Evolutionary conservation across 2,888 invertebrate genomes (phyloP), one percentile per base, ranked within the genome.

Genomic region (Theodoxus fluviatilis): DNA sequence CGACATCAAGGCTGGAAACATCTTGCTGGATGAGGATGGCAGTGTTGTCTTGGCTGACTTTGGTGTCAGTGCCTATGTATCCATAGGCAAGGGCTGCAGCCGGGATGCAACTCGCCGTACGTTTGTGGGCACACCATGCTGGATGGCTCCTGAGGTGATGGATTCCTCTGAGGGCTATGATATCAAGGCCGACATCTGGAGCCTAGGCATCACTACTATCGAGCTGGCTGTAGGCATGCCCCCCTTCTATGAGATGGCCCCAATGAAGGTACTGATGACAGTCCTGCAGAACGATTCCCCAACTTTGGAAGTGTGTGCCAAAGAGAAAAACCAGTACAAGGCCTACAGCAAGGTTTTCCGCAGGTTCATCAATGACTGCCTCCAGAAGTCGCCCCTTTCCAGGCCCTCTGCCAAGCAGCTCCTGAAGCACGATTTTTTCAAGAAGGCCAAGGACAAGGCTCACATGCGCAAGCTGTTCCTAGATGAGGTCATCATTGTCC

Each of bases 121-220:
- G 0, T 98, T 98, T 88, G 98, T 99, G 1, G 99, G 99, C 15
- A 98, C 98, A 0, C 98, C 98, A 0, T 98, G 98, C 85, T 99
- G 98, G 98, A 98, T 98, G 98, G 98, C 98, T 1, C 98, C 98
- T 0, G 98, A 99, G 90, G 98, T 99, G 76, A 98, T 98, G 98
- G 87, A 87, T 15, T 3, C 1, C 2, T 12, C 6, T 43, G 18
- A 31, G n/a, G 98, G 98, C 1, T 99, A 98, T 85, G 98, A 98
- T 88, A 98, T 96, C 88, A 98, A 98, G 89, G 98, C 98, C 2
- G 94, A 94, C 83, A 94, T 94, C 79, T 94, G 96, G 96, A 92
- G 94, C 80, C 92, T 97, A 84, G 96, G 96, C 33, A 97, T 97
- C 76, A 97, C 98, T 0, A 98, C 98, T 0, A 98, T 99, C 79